phyloP scores from a whole-genome alignment of 2,113 vertebrate genomes.

The Indri indri region DNA sequence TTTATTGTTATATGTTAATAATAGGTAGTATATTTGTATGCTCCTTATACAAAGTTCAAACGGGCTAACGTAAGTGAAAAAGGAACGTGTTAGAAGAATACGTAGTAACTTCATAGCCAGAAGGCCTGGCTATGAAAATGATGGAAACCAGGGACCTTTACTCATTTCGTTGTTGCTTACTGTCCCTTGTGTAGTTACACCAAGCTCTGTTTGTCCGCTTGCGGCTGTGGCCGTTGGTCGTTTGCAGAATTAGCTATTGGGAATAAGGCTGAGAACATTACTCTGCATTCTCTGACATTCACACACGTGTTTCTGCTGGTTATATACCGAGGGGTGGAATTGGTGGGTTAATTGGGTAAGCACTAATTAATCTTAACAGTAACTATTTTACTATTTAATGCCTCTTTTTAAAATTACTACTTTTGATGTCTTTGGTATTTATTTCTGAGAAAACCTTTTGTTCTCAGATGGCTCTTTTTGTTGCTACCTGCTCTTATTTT shows the following conservation, averaged over 20 bases:
- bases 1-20: background rate
- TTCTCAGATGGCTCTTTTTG: background rate
- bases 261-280: background rate
- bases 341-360: background rate
- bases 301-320: background rate
- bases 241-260: background rate
- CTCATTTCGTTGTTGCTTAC: rapidly evolving
- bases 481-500: background rate
- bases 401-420: background rate
- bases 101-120: background rate
- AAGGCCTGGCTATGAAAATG: background rate
- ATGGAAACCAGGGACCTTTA: background rate
- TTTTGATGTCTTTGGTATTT: background rate
- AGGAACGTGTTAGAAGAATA: background rate
- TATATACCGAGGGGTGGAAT: background rate
- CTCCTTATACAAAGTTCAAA: background rate
- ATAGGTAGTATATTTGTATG: background rate
- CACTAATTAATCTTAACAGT: background rate
- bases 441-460: background rate
- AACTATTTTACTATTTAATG: background rate
- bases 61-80: background rate
- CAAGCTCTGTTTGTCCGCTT: background rate
- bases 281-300: background rate
- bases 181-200: background rate
- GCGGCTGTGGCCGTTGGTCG: background rate